Base-by-base conservation (phyloP, 2,888 invertebrate genomes). In the Acrobasis consociella region DNA sequence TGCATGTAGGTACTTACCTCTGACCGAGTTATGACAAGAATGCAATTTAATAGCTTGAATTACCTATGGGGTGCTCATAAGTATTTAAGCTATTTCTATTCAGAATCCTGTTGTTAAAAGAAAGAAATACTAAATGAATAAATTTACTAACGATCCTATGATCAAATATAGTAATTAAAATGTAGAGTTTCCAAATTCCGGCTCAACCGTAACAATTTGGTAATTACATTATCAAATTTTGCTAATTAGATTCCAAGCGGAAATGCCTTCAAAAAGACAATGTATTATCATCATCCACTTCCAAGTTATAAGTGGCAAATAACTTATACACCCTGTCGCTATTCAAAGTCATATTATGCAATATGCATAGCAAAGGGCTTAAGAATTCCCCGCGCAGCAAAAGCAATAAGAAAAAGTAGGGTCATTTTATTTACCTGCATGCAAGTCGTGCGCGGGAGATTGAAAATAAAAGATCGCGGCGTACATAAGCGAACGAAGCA, bases 391-490 rank as follows among this genome's bases (percentile, higher is more conserved):
- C 72, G 75, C 75, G 72, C 77, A 68, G 77, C 80, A 78, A 85
- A 84, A 80, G 73, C 81, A 87, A 85, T 78, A 83, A 82, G 83
- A 87, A 86, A 86, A 82, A 86, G 76, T 75, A 78, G 78, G 75
- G 76, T 77, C 80, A 75, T 75, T 73, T 69, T 83, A 89, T 88
- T 84, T 90, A 91, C 91, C 89, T 89, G 89, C 75, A 76, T 80
- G 79, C 80, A 76, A 77, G 74, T 76, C 77, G 76, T 75, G 80
- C 78, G 75, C 74, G 72, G 74, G 79, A 81, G 79, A 81, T 76
- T 72, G 75, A 85, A 81, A 85, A 86, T 86, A 82, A 79, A 79
- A 83, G 75, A 72, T 69, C 66, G 65, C 76, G 51, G 62, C 64
- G 65, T 77, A 85, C 81, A 83, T 82, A 83, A 78, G 77, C 77